Conservation (phyloP, 2,888 invertebrate species). For the Aelia acuminata region DNA sequence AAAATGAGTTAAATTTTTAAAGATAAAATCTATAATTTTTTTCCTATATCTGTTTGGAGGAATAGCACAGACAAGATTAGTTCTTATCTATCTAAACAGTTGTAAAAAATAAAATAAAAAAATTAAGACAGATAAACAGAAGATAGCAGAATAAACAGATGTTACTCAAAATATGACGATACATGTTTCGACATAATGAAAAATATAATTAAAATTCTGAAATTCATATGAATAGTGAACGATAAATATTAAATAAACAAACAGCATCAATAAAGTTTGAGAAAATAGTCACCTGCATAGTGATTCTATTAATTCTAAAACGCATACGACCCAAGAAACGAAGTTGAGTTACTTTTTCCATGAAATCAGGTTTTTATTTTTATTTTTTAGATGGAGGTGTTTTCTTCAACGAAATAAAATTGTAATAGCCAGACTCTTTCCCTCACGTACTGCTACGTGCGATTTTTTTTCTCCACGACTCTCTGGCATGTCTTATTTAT, state of each 20-base stretch:
- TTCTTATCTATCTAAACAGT: neutral
- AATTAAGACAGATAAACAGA: neutral
- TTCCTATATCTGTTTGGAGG: too few relatives aligned
- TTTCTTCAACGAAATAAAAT: constrained; percentile 16
- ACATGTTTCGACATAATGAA: neutral
- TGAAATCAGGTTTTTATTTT: too few relatives aligned
- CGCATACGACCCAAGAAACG: too few relatives aligned
- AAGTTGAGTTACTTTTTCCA: too few relatives aligned
- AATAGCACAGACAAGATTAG: too few relatives aligned
- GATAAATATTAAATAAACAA: too few relatives aligned
- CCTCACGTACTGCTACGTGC: constrained; percentile 43
- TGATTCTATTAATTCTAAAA: too few relatives aligned
- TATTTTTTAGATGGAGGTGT: neutral
- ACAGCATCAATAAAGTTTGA: too few relatives aligned
- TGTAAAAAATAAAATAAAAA: neutral
- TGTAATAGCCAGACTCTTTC: constrained; percentile 29
- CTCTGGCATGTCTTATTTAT: constrained; percentile 32
- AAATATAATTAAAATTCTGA: neutral
- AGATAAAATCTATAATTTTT: too few relatives aligned
- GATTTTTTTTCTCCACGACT: constrained; percentile 38
- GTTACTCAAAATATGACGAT: neutral
- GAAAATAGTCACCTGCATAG: too few relatives aligned
- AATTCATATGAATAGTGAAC: too few relatives aligned
- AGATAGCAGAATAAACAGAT: neutral
- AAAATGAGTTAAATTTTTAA: too few relatives aligned